A percentile compares a stretch with the other conserved stretches of the same genome.
phyloP scores from a whole-genome alignment of 23 tunicate species.

The Halocynthia roretzi region DNA sequence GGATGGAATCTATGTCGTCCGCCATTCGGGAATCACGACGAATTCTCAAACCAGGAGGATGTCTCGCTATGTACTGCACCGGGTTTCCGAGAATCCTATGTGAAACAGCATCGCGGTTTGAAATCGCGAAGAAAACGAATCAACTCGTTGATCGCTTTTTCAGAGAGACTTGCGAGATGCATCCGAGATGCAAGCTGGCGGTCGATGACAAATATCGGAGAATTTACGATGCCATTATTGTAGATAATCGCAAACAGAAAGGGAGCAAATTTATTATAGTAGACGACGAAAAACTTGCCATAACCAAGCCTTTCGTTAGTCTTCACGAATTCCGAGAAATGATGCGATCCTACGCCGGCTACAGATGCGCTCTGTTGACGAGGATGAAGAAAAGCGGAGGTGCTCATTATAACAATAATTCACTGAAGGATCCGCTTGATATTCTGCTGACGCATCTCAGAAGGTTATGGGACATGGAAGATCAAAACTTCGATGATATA shows the following conservation, averaged over 20 bases:
- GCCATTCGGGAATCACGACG: constrained; percentile 13
- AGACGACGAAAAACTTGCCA: constrained; percentile 14
- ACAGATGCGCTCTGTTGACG: constrained; percentile 16
- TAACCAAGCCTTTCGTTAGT: constrained; percentile 4
- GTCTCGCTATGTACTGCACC: constrained; percentile 29
- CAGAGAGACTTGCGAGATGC: constrained; percentile 11
- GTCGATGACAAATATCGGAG: constrained; percentile 14
- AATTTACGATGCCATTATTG: constrained; percentile 15
- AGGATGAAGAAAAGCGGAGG: not conserved
- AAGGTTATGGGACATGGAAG: constrained; percentile 7
- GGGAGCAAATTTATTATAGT: constrained; percentile 30
- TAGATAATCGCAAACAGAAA: not conserved
- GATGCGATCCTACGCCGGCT: constrained; percentile 15
- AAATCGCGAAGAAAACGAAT: constrained; percentile 8
- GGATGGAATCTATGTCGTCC: constrained; percentile 27
- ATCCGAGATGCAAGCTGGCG: constrained; percentile 14
- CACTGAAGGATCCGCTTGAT: not conserved
- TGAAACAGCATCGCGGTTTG: not conserved
- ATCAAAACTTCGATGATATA: constrained; percentile 4
- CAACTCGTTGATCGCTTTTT: constrained; percentile 19
- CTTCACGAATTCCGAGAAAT: constrained; percentile 3
- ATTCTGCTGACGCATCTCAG: not conserved
- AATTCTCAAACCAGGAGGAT: constrained; percentile 14
- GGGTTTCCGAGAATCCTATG: constrained; percentile 17
- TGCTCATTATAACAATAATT: too few relatives aligned